These are phyloP conservation scores for Cremastinae sp. DNA, from an alignment of 2,888 invertebrate genomes.

Conservation along the genomic window DNA sequence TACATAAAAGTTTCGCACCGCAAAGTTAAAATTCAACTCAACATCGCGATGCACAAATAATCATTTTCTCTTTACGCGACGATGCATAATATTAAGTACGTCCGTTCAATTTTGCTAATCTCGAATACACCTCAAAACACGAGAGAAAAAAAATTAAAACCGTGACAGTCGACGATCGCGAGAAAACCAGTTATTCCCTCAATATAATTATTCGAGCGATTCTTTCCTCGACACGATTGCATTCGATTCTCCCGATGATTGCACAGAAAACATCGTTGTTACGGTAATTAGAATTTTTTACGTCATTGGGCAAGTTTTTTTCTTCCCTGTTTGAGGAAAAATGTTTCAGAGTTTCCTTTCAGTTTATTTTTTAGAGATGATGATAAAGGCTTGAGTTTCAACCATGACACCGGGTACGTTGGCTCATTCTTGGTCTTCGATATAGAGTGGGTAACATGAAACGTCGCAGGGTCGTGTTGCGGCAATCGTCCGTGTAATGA, in stretches of 20 bases:
- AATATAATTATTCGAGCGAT: constrained; percentile 5
- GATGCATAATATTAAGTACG: no score
- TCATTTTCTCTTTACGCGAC: no score
- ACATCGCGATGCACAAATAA: no score
- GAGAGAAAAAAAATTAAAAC: constrained; percentile 16
- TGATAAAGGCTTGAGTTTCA: background rate
- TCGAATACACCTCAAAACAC: background rate
- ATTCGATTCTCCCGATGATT: constrained; percentile 45
- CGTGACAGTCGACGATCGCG: constrained; percentile 7
- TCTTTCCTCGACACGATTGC: constrained; percentile 22
- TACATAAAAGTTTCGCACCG: no score
- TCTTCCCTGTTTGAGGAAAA: no score
- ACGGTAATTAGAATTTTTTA: constrained; percentile 25
- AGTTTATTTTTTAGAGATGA: background rate
- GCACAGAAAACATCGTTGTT: constrained; percentile 24
- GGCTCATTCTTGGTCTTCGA: no score
- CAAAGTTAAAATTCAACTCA: no score
- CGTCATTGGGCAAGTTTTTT: constrained; percentile 1
- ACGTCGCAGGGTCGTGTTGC: constrained; percentile 48
- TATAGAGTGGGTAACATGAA: constrained; percentile 9
- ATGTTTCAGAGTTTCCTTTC: background rate
- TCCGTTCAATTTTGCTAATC: no score
- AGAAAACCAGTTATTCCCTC: constrained; percentile 3
- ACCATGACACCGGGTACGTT: no score
- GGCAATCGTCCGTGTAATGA: constrained; percentile 40